Percentiles rank a stretch among this genome's conserved stretches.
Conservation (phyloP, 2,888 invertebrate genomes). For the Cantharis lateralis region DNA sequence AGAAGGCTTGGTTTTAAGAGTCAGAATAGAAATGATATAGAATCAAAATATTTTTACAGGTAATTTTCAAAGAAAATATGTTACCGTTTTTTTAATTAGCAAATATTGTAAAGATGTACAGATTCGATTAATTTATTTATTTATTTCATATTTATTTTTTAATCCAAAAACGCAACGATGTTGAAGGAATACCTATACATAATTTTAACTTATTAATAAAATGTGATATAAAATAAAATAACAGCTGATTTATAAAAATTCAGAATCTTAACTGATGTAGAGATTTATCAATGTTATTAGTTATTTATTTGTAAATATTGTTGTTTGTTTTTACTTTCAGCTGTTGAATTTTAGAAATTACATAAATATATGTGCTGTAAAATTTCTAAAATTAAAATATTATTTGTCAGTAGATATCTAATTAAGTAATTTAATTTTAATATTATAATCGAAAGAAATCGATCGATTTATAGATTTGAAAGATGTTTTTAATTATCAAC, state of each 20-base stretch:
- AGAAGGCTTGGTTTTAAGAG: constrained; percentile 32
- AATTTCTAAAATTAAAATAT: neutral
- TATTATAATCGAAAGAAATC: neutral
- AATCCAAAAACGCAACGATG: neutral
- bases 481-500: neutral
- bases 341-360: neutral
- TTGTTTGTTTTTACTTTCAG: neutral
- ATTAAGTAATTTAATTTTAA: neutral
- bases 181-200: no score
- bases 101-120: neutral
- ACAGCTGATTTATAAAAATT: neutral
- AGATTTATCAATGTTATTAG: neutral
- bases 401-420: no score
- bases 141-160: neutral
- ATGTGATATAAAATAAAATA: neutral
- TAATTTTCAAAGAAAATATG: neutral
- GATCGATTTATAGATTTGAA: neutral
- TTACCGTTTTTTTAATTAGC: neutral
- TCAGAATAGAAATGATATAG: neutral
- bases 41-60: neutral
- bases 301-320: neutral
- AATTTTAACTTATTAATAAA: neutral
- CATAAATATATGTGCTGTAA: neutral
- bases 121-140: neutral
- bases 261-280: no score